phyloP scores from a whole-genome alignment of 2,888 invertebrate genomes.

The Epistrophe eligans region DNA sequence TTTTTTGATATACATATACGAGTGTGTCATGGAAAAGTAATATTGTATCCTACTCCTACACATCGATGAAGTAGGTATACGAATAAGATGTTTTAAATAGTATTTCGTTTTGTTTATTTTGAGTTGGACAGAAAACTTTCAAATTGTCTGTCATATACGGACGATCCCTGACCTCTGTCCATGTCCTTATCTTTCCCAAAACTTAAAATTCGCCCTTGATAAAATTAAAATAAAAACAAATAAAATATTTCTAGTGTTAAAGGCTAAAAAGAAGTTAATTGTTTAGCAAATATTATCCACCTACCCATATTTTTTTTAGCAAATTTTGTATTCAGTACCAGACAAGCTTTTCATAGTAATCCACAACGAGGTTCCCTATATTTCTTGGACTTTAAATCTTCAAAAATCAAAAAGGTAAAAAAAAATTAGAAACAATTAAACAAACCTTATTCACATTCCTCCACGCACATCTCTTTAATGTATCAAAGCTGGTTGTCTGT shows the following conservation, averaged over 20 bases:
- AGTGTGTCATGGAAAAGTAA: neutral
- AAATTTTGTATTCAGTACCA: no score
- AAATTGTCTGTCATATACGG: no score
- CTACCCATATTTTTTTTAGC: no score
- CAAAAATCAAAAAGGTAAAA: neutral
- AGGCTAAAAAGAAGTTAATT: no score
- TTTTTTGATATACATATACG: neutral
- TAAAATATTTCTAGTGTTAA: no score
- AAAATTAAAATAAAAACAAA: no score
- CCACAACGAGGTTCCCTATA: no score
- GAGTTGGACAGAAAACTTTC: neutral
- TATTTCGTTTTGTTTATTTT: neutral
- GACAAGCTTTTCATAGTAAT: no score
- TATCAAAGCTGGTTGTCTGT: slow-evolving; percentile 19
- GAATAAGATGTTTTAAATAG: slow-evolving; percentile 1
- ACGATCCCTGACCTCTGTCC: no score
- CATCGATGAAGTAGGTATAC: neutral
- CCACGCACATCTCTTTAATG: slow-evolving; percentile 26
- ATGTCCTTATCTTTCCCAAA: no score
- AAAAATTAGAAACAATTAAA: neutral
- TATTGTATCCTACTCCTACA: neutral
- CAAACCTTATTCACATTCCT: slow-evolving; percentile 8
- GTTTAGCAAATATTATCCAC: no score
- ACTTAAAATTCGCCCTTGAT: no score
- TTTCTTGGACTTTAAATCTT: neutral